These are phyloP conservation scores for Chaetoderma sp. DNA, from an alignment of 2,888 invertebrate genomes.

Conservation along the genomic window DNA sequence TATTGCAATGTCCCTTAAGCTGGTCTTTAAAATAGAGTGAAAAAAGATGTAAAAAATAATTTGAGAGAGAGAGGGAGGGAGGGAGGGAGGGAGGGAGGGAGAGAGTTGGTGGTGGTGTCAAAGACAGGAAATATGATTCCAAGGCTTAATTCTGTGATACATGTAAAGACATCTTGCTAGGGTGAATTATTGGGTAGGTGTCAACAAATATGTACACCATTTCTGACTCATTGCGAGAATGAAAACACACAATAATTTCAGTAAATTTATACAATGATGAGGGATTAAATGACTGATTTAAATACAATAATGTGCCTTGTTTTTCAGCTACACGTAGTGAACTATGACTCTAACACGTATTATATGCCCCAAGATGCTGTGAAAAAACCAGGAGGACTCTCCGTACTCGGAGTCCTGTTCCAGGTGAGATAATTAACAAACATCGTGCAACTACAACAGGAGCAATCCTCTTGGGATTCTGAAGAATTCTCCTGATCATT, in stretches of 20 bases:
- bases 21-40: no score
- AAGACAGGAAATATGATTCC: no score
- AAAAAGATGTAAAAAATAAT: not conserved
- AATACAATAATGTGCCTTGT: no score
- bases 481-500: not conserved
- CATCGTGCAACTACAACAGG: not conserved
- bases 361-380: constrained; percentile 72
- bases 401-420: constrained; percentile 77
- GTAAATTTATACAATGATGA: no score
- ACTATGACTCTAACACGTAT: constrained; percentile 77
- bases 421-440: constrained; percentile 68
- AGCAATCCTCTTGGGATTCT: not conserved
- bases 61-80: not conserved
- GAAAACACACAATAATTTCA: no score
- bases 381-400: constrained; percentile 74
- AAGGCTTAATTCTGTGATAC: no score
- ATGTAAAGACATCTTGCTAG: no score
- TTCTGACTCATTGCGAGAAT: no score
- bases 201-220: no score
- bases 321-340: constrained; percentile 79
- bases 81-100: not conserved
- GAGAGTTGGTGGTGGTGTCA: not conserved
- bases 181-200: no score
- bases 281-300: no score
- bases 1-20: no score